A percentile compares a stretch with the other conserved stretches of the same genome.
phyloP scores from a whole-genome alignment of 2,113 vertebrate species.

The Taxidea taxus region DNA sequence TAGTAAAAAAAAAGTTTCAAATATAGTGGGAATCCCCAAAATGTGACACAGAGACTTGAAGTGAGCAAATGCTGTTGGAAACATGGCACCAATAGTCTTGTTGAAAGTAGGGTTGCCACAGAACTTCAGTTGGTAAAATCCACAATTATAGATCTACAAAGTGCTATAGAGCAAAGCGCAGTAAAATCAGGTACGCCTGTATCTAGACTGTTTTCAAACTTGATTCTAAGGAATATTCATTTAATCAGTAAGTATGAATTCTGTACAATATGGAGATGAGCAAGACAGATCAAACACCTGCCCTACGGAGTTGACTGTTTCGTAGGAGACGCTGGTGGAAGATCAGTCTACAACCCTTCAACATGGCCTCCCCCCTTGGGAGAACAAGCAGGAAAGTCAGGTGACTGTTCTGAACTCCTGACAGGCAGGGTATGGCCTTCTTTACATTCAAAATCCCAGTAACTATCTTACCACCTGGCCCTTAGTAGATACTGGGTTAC shows the following conservation, averaged over 20 bases:
- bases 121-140: neutral
- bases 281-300: neutral
- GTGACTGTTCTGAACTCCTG: neutral
- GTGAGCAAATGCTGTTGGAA: neutral
- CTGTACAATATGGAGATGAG: neutral
- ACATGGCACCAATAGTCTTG: neutral
- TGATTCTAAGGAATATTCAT: neutral
- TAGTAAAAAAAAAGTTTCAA: neutral
- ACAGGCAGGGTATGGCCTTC: neutral
- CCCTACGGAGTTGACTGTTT: neutral
- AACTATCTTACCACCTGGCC: neutral
- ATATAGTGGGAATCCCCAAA: neutral
- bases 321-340: neutral
- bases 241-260: neutral
- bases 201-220: neutral
- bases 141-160: neutral
- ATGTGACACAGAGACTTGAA: neutral
- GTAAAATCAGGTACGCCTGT: neutral
- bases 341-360: neutral
- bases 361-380: neutral
- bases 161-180: neutral
- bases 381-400: neutral
- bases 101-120: neutral
- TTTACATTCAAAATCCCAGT: neutral
- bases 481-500: neutral